A percentile compares a stretch with the other conserved stretches of the same genome.
These are phyloP conservation scores for Lucinisca nassula DNA, from an alignment of 2,888 invertebrate genomes.

Conservation along the genomic window DNA sequence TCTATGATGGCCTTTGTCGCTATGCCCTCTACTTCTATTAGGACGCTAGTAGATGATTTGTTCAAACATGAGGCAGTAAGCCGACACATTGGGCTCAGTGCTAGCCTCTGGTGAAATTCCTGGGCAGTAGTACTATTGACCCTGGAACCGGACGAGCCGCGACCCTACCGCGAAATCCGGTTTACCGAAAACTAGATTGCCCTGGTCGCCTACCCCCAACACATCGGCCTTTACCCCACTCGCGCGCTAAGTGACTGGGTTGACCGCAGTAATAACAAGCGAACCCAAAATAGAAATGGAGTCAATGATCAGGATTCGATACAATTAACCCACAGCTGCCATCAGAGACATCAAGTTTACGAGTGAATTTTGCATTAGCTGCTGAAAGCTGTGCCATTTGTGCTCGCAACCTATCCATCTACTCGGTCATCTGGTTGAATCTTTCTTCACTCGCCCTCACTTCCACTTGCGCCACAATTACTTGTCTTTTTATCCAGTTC, in stretches of 20 bases:
- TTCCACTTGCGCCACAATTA: neutral
- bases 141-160: neutral
- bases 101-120: neutral
- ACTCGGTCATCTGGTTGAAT: neutral
- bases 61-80: neutral
- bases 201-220: neutral
- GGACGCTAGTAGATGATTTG: neutral
- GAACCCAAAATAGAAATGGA: too few species aligned
- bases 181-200: neutral
- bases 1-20: neutral
- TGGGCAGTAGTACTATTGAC: neutral
- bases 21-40: neutral
- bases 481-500: neutral
- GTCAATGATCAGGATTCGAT: too few species aligned
- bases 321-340: too few species aligned
- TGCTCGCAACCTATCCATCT: neutral
- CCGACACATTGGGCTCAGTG: neutral
- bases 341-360: neutral
- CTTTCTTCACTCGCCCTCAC: neutral
- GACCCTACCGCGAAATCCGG: neutral
- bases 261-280: neutral
- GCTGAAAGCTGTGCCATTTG: neutral
- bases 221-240: neutral
- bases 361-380: neutral
- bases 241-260: neutral